Evolutionary conservation across 1,140 invertebrate genomes (phyloP).

Genomic region (Apis cerana): DNA sequence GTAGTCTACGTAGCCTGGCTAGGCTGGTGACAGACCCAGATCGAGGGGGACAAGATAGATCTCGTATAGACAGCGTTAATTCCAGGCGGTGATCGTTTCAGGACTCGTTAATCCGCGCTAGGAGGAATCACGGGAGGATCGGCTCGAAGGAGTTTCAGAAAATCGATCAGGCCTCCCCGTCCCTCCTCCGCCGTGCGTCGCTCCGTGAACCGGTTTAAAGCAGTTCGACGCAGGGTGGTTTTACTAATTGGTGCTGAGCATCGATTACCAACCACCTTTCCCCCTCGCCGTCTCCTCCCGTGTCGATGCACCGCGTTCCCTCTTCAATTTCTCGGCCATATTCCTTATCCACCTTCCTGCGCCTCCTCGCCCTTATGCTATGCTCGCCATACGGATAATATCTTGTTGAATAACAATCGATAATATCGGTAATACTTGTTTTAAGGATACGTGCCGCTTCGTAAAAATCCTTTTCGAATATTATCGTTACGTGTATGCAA

Average conservation of each 20-base stretch:
- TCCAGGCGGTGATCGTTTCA: too few species aligned
- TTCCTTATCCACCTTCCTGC: too few species aligned
- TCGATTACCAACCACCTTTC: slow-evolving; percentile 68
- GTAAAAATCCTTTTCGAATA: not conserved
- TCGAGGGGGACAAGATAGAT: too few species aligned
- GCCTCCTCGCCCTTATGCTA: slow-evolving; percentile 1
- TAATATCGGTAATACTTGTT: too few species aligned
- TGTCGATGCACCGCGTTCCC: slow-evolving; percentile 26
- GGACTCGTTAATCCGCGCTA: not conserved
- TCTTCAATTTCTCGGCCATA: slow-evolving; percentile 36
- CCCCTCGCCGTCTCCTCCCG: not conserved
- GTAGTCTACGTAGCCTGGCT: too few species aligned
- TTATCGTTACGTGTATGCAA: not conserved
- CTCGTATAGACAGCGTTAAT: too few species aligned
- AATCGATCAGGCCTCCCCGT: not conserved
- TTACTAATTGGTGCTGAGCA: slow-evolving; percentile 74
- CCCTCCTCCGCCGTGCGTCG: slow-evolving; percentile 64
- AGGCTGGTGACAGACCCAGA: too few species aligned
- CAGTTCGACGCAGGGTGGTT: slow-evolving; percentile 69
- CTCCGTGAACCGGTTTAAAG: slow-evolving; percentile 66
- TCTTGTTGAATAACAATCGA: not conserved
- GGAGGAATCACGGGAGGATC: slow-evolving; percentile 27
- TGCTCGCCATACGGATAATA: not conserved
- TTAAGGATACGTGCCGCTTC: not conserved
- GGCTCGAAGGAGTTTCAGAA: slow-evolving; percentile 2